Base-by-base conservation (phyloP, 2,888 invertebrate genomes). In the Rhopalosiphum nymphaeae region DNA sequence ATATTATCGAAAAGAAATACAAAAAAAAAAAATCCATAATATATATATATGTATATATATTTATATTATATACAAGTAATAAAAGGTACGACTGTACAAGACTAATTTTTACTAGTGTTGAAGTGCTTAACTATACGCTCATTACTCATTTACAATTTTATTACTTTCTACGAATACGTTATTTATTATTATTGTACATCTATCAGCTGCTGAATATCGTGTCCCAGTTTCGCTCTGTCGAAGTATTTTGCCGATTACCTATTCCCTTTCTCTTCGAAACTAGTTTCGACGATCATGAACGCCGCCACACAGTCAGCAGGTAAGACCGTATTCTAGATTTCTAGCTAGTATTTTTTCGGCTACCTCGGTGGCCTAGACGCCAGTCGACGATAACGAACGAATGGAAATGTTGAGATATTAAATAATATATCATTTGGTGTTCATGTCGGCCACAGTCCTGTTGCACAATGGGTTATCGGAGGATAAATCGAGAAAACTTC, bases 401-500 rank as follows among this genome's bases (percentile, higher is more conserved):
- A 42, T 56, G 56, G 46, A n/a, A 46, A 36, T n/a, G 11, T 53
- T 53, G 53, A 53, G 49, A 88, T n/a, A 49, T 49, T 36, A 78
- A 91, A 53, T 84, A 92, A 57, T 57, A 29, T 44, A 85, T 46
- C 10, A 85, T 85, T 91, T 92, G 67, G 10, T 67, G 44, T 92
- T 91, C 61, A 94, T 94, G 94, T 94, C 94, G 26, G n/a, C 85
- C 25, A 53, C 91, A 90, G 94, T 86, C 42, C 42, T 94, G 25
- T 46, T 86, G 42, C 94, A 94, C 36, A 94, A 94, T 94, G 94
- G 94, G 57, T 1, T 91, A 56, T 53, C 94, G 11, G 95, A 95
- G 93, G 97, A 97, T 94, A 97, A 97, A 95, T 97, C 97, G 95
- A 97, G 97, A 96, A 97, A 97, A 96, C 97, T 97, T 97, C 98